A percentile compares a stretch with the other conserved stretches of the same genome.
These are phyloP conservation scores for Zonotrichia leucophrys DNA, from an alignment of 2,113 vertebrate genomes.

Conservation along the genomic window DNA sequence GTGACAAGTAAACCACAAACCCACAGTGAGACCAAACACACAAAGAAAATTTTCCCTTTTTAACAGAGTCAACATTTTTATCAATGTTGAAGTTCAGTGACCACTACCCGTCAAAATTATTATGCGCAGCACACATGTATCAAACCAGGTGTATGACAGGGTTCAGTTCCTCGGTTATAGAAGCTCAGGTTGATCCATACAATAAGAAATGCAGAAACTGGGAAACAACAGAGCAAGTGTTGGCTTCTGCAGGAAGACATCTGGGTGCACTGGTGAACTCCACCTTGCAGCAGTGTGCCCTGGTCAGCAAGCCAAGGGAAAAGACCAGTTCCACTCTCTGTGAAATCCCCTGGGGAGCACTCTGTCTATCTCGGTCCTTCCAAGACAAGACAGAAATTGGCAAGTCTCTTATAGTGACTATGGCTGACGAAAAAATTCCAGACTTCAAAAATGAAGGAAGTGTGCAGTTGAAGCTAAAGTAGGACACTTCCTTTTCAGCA, in stretches of 20 bases:
- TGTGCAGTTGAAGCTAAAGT: neutral
- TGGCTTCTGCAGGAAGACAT: neutral
- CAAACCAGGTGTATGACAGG: neutral
- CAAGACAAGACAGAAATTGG: neutral
- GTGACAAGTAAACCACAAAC: neutral
- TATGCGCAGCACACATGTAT: accelerated
- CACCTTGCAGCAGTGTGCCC: neutral
- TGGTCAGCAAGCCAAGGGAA: neutral
- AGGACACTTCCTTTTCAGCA: neutral
- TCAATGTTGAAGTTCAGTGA: neutral
- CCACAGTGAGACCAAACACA: neutral
- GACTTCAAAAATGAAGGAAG: neutral
- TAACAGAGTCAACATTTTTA: neutral
- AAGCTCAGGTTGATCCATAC: neutral
- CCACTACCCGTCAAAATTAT: neutral
- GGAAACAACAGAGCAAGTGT: neutral
- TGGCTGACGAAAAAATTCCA: neutral
- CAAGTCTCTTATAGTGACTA: neutral
- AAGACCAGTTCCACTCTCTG: neutral
- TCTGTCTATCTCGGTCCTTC: neutral
- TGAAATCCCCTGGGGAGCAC: accelerated
- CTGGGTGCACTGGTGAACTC: neutral
- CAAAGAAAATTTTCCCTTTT: neutral
- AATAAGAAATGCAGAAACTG: neutral
- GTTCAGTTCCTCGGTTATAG: neutral